Evolutionary conservation across 2,797 vertebrate species (phyloP).

Genomic region (Gobio occitaniae): DNA sequence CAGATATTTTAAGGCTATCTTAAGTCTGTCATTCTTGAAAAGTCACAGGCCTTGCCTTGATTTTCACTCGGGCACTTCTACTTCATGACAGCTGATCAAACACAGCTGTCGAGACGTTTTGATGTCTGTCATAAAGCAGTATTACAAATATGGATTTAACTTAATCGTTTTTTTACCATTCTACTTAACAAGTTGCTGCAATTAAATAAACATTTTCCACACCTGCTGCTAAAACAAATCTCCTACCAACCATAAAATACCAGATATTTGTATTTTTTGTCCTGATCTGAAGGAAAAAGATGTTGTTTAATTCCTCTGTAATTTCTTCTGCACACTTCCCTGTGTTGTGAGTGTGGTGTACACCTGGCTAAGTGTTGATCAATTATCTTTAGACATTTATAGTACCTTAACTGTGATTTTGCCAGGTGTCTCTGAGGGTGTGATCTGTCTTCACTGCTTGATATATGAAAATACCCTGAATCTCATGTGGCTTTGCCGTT

Average conservation of each 20-base stretch:
- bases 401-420: neutral
- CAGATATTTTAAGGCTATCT: constrained; percentile 29
- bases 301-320: neutral
- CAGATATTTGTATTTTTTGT: neutral
- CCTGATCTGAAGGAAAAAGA: neutral
- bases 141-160: constrained; percentile 9
- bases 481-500: constrained; percentile 32
- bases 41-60: constrained; percentile 12
- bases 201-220: neutral
- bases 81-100: constrained; percentile 14
- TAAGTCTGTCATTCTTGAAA: constrained; percentile 14
- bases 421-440: constrained; percentile 22
- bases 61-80: constrained; percentile 10
- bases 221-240: neutral
- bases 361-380: neutral
- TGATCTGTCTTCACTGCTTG: constrained; percentile 21
- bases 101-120: constrained; percentile 2
- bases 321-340: constrained; percentile 1
- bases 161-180: neutral
- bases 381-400: constrained; percentile 16
- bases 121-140: neutral
- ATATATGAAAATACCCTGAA: constrained; percentile 21
- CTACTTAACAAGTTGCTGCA: neutral
- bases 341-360: neutral
- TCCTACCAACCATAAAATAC: neutral